Percentiles rank a stretch among this genome's conserved stretches.
Evolutionary conservation across 2,888 invertebrate species (phyloP).

Genomic region (Podotricha telesiphe): DNA sequence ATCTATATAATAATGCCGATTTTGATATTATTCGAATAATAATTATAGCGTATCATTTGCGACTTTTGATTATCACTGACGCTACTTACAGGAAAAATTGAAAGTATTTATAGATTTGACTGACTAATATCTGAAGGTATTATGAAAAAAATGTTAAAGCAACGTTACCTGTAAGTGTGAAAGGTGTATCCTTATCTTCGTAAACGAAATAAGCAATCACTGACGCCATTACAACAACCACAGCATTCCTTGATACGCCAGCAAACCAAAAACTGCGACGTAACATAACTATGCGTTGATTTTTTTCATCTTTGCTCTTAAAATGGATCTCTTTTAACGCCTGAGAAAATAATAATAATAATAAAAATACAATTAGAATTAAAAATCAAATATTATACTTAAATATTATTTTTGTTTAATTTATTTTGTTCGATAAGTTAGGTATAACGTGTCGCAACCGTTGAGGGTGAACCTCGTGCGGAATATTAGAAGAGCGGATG

Average conservation of each 20-base stretch:
- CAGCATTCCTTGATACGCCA: constrained; percentile 87
- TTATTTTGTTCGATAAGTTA: too few species aligned
- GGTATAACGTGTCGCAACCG: too few species aligned
- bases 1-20: too few species aligned
- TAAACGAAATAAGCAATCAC: constrained; percentile 82
- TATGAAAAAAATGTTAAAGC: not conserved
- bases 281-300: constrained; percentile 57
- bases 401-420: too few species aligned
- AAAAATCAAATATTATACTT: too few species aligned
- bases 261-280: constrained; percentile 84
- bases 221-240: constrained; percentile 86
- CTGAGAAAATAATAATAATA: constrained; percentile 74
- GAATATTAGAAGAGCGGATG: too few species aligned
- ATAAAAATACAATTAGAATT: too few species aligned
- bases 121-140: not conserved
- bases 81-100: too few species aligned
- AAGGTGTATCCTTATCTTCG: constrained; percentile 72
- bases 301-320: constrained; percentile 62
- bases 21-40: too few species aligned
- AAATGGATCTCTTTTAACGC: constrained; percentile 83
- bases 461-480: too few species aligned
- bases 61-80: too few species aligned
- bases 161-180: constrained; percentile 84
- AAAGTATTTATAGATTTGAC: not conserved
- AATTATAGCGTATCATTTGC: too few species aligned